Evolutionary conservation across 2,113 vertebrate genomes (phyloP), one percentile per base, ranked within the genome.

Genomic region (Tragulus kanchil): DNA sequence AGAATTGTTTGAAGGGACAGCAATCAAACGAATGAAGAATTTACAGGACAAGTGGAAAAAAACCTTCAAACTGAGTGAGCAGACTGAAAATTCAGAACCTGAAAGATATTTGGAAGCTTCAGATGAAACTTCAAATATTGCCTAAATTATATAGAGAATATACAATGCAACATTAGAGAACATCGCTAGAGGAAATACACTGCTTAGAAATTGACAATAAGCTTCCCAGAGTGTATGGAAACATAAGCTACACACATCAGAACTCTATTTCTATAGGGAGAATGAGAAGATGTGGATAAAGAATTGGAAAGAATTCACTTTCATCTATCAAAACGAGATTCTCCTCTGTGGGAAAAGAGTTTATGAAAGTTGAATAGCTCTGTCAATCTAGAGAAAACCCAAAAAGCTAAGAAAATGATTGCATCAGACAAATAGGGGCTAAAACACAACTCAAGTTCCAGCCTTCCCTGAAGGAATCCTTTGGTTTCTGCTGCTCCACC

Each of bases 1-100:
- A 69, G 71, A 69, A 21, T 3, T 17, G 61, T 23, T 90, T 85
- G 69, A 71, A 85, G 62, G 84, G 48, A 62, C 89, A 62, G 89
- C 69, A 85, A 59, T 26, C 10, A 36, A 89, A n/a, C 36, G 23
- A 28, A 31, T 42, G 23, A 54, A 52, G 16, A 89, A 89, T 9
- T 61, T 48, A 62, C 13, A 71, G 23, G 73, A 42, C 8, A 56
- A 58, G 36, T 62, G 28, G 28, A 28, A 31, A 45, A 82, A 75
- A 28, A 15, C 21, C 50, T 94, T 82, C 48, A 81, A 65, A 42
- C 3, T 1, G n/a, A 59, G 65, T 19, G 56, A 9, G 6, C n/a
- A 48, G 23, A 25, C 61, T 58, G 56, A 31, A 93, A 84, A 85
- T 1, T 61, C 19, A 23, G 28, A 78, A 10, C 23, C 58, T 36